phyloP scores from a whole-genome alignment of 2,113 vertebrate genomes.

The Eulemur rufifrons region DNA sequence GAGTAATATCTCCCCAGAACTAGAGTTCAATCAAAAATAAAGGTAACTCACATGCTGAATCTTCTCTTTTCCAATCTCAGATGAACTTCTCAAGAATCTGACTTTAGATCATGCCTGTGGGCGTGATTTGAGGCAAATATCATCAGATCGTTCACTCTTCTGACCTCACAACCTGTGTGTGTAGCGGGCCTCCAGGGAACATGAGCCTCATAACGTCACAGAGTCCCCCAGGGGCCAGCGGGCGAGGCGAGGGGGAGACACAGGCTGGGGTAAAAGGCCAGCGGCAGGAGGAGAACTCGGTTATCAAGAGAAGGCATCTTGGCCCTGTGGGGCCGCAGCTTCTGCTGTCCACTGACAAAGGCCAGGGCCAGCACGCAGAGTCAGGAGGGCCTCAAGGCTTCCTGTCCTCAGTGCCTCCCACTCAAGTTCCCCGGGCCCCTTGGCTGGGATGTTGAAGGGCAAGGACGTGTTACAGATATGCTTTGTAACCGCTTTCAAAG shows the following conservation, averaged over 20 bases:
- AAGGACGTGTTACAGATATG: not conserved
- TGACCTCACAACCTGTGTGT: not conserved
- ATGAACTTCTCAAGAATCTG: not conserved
- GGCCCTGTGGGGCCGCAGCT: not conserved
- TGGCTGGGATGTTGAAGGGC: not conserved
- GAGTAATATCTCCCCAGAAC: not conserved
- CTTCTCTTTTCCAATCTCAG: not conserved
- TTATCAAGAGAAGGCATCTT: not conserved
- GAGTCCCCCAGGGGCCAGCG: not conserved
- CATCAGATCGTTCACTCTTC: not conserved
- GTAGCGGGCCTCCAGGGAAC: not conserved
- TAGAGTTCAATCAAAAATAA: not conserved
- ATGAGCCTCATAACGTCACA: not conserved
- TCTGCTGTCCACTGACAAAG: not conserved
- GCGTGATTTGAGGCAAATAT: not conserved
- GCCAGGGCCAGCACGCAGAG: not conserved
- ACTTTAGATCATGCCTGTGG: not conserved
- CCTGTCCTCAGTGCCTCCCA: not conserved
- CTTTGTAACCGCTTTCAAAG: not conserved
- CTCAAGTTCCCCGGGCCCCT: not conserved
- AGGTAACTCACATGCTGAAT: not conserved
- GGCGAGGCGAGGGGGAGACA: not conserved
- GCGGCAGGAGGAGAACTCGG: not conserved
- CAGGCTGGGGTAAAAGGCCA: not conserved
- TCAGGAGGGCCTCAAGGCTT: not conserved